These are phyloP conservation scores for Cnemophilus loriae DNA, from an alignment of 2,113 vertebrate species.

Conservation along the genomic window DNA sequence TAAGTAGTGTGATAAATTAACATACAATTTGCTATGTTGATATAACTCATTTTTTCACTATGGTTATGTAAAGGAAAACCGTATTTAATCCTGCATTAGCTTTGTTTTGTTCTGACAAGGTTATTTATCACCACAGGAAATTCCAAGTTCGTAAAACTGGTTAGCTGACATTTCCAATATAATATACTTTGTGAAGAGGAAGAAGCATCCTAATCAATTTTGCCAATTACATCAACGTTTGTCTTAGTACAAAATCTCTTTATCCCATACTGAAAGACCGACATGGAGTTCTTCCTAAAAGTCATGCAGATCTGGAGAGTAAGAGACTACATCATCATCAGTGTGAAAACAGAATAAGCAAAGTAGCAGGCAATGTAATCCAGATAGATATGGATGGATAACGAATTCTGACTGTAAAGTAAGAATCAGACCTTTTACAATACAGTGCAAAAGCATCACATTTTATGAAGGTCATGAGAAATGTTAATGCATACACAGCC, in stretches of 20 bases:
- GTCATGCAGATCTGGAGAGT: neutral
- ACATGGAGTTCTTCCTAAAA: neutral
- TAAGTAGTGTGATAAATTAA: conserved; percentile 9
- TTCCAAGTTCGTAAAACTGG: conserved; percentile 12
- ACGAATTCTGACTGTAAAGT: neutral
- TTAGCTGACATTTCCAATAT: neutral
- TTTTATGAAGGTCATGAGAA: neutral
- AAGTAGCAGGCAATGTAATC: neutral
- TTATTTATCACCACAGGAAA: neutral
- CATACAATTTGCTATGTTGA: neutral
- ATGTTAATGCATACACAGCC: neutral
- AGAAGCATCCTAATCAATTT: neutral
- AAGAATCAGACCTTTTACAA: neutral
- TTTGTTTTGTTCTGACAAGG: neutral
- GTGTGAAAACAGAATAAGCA: neutral
- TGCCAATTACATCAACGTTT: neutral
- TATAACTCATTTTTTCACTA: conserved; percentile 14
- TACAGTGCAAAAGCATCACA: neutral
- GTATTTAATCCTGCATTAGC: neutral
- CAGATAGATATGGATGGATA: neutral
- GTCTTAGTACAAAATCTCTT: neutral
- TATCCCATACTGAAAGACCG: neutral
- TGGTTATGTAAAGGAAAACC: neutral
- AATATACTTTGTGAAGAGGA: neutral
- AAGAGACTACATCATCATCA: neutral